phyloP scores from a whole-genome alignment of 2,113 vertebrate genomes.

The Callipepla californica region DNA sequence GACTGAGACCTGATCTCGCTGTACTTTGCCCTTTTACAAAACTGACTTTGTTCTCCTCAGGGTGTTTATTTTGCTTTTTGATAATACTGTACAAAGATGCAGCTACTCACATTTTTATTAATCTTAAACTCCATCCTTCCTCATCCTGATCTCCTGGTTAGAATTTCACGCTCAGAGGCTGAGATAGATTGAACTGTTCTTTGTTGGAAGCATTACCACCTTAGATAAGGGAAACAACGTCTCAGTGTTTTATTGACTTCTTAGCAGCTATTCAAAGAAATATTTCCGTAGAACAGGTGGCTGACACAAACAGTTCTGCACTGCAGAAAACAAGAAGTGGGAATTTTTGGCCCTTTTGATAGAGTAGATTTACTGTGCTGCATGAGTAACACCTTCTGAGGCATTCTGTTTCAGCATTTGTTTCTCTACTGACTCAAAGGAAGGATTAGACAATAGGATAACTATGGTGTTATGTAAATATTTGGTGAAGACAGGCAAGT shows the following conservation, averaged over 20 bases:
- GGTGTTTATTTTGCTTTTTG: neutral
- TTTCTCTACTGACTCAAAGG: neutral
- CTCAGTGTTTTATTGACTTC: neutral
- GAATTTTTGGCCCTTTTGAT: neutral
- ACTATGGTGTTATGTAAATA: neutral
- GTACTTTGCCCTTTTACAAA: neutral
- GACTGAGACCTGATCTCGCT: neutral
- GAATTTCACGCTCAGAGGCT: neutral
- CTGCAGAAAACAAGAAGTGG: neutral
- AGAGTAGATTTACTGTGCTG: neutral
- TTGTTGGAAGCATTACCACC: fast-evolving
- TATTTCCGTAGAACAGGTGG: neutral
- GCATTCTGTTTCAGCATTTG: neutral
- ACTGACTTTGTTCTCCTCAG: neutral
- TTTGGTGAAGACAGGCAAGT: neutral
- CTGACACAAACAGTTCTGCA: neutral
- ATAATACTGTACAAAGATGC: neutral
- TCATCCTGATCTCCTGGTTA: neutral
- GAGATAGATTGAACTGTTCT: neutral
- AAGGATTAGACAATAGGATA: neutral
- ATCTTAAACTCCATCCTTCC: neutral
- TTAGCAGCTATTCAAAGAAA: neutral
- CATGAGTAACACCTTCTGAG: neutral
- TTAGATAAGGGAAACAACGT: neutral
- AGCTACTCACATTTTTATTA: neutral